Percentiles rank a stretch among this genome's conserved stretches.
Conservation (phyloP, 1,140 invertebrate species). For the Acromyrmex charruanus region DNA sequence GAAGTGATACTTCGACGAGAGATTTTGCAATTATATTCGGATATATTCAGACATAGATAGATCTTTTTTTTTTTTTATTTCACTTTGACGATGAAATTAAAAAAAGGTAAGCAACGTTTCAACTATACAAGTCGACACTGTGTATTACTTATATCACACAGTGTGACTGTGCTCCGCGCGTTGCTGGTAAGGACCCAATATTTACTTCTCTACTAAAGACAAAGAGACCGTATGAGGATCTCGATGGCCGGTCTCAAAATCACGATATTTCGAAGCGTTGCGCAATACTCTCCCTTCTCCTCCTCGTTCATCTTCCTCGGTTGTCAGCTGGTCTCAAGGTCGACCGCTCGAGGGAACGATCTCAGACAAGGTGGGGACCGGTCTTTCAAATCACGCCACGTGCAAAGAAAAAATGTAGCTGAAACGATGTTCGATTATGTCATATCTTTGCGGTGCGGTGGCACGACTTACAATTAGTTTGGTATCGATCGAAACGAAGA, state of each 20-base stretch:
- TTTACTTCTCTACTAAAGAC: constrained; percentile 31
- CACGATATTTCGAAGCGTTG: constrained; percentile 72
- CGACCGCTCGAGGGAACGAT: constrained; percentile 71
- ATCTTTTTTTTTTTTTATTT: too few species aligned
- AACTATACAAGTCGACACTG: too few species aligned
- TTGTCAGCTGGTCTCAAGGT: constrained; percentile 80
- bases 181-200: not conserved
- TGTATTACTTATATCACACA: too few species aligned
- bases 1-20: too few species aligned
- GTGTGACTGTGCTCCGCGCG: too few species aligned
- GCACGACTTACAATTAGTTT: not conserved
- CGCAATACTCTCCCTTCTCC: constrained; percentile 56
- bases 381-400: constrained; percentile 53
- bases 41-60: too few species aligned
- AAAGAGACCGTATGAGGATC: constrained; percentile 59
- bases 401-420: constrained; percentile 53
- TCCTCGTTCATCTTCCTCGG: constrained; percentile 62
- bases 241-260: constrained; percentile 58
- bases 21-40: too few species aligned
- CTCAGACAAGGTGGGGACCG: constrained; percentile 66
- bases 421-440: constrained; percentile 47
- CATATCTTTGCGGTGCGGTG: not conserved
- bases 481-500: not conserved
- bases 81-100: too few species aligned
- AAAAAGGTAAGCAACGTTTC: too few species aligned